A percentile compares a stretch with the other conserved stretches of the same genome.
These are phyloP conservation scores for Delichon dasypus DNA, from an alignment of 2,797 vertebrate species.

Conservation along the genomic window DNA sequence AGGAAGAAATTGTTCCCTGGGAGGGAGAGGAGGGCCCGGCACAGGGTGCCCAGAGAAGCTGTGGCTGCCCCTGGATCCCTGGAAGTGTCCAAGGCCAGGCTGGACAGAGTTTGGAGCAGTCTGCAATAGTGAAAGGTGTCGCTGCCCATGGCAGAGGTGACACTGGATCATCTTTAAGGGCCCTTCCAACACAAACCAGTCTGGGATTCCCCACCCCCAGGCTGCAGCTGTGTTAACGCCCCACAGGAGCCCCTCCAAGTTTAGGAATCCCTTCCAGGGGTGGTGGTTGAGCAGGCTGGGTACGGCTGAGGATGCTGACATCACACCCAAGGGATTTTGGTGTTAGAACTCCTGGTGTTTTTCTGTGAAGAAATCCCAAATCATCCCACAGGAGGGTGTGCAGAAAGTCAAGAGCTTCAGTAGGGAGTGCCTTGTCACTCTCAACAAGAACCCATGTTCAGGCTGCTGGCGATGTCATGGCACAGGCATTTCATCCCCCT, in stretches of 20 bases:
- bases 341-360: background rate
- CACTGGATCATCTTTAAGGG: fast-evolving
- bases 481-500: background rate
- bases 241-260: background rate
- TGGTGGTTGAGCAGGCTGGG: background rate
- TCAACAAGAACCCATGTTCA: background rate
- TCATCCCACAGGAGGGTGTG: background rate
- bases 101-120: fast-evolving
- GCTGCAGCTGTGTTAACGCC: fast-evolving
- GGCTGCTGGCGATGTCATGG: background rate
- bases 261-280: background rate
- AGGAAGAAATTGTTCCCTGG: background rate
- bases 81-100: fast-evolving
- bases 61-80: background rate
- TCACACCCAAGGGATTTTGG: background rate
- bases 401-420: background rate
- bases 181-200: background rate
- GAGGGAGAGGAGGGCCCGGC: background rate
- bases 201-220: background rate
- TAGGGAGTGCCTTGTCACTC: background rate
- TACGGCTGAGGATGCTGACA: background rate
- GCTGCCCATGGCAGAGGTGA: background rate
- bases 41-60: background rate
- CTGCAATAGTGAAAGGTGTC: background rate
- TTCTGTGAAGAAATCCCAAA: background rate